Conservation (phyloP, 2,888 invertebrate species). For the Panopea generosa region DNA sequence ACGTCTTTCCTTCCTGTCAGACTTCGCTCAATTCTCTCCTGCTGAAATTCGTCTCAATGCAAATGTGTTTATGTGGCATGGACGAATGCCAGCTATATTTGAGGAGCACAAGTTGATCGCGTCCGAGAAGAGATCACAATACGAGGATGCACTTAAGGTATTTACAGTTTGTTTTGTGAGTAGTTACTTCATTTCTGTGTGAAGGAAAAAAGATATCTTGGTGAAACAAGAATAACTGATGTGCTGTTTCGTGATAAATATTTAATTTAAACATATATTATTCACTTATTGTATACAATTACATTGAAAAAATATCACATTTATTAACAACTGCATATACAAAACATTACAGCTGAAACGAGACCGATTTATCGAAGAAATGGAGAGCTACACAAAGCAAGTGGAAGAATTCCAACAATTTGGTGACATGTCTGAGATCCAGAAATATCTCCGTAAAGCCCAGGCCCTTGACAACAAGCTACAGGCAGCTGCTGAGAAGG, state of each 20-base stretch:
- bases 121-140: slow-evolving; percentile 93
- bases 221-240: too few species aligned
- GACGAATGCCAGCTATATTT: slow-evolving; percentile 92
- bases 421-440: slow-evolving; percentile 93
- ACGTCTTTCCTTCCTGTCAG: slow-evolving; percentile 92
- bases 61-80: slow-evolving; percentile 94
- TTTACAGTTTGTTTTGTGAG: neutral
- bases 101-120: slow-evolving; percentile 93
- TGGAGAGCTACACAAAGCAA: slow-evolving; percentile 92
- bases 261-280: too few species aligned
- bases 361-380: slow-evolving; percentile 92
- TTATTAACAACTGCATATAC: too few species aligned
- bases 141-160: slow-evolving; percentile 92
- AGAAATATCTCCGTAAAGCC: slow-evolving; percentile 93
- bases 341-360: slow-evolving; percentile 87
- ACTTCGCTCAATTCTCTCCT: slow-evolving; percentile 92
- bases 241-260: neutral
- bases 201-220: too few species aligned
- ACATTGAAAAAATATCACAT: too few species aligned
- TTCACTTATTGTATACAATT: too few species aligned
- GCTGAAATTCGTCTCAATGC: slow-evolving; percentile 95
- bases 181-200: neutral
- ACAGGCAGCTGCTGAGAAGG: slow-evolving; percentile 89
- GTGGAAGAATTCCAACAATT: slow-evolving; percentile 94
- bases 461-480: slow-evolving; percentile 91